Evolutionary conservation across 2,888 invertebrate genomes (phyloP), one percentile per base, ranked within the genome.

Genomic region (Agrotis segetum): DNA sequence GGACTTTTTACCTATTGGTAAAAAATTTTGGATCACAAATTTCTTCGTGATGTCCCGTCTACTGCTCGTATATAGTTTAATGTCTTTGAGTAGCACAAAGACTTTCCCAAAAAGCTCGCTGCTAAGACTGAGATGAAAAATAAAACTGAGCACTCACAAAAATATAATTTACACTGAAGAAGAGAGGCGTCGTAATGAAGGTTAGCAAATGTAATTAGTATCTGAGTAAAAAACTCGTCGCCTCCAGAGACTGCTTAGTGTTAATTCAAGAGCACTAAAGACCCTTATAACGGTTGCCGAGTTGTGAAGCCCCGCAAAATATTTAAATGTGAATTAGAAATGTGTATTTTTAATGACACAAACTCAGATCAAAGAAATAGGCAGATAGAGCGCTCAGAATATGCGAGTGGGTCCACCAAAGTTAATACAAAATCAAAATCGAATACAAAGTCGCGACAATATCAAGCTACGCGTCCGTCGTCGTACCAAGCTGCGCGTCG

Each of bases 171-270:
- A 60, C 47, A 49, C 50, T 55, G 24, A 47, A 55, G 29, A 56
- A 47, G 29, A 59, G 40, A 60, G 40, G 46, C 44, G 49, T 63
- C 50, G 21, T 60, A 56, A 81, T 68, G 53, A 52, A 52, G 47
- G 52, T 60, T 52, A 49, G 52, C 50, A 61, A 81, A 76, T 64
- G 70, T 68, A 81, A 81, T 76, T 65, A 79, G 75, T 66, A 69
- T 46, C 44, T 50, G 19, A 21, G 49, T 24, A 21, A 77, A 75
- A 74, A 69, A 81, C 2, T 52, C 16, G 29, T 68, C 60, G 69
- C 47, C 49, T 24, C 47, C 14, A 17, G n/a, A 7, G 34, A 7
- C 47, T 61, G 44, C 69, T 80, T 61, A 69, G 52, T 56, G 63
- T 49, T 56, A 68, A 77, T 68, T 69, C 70, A 60, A 64, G 56